These are phyloP conservation scores for Formica exsecta DNA, from an alignment of 1,140 invertebrate genomes.

Conservation along the genomic window DNA sequence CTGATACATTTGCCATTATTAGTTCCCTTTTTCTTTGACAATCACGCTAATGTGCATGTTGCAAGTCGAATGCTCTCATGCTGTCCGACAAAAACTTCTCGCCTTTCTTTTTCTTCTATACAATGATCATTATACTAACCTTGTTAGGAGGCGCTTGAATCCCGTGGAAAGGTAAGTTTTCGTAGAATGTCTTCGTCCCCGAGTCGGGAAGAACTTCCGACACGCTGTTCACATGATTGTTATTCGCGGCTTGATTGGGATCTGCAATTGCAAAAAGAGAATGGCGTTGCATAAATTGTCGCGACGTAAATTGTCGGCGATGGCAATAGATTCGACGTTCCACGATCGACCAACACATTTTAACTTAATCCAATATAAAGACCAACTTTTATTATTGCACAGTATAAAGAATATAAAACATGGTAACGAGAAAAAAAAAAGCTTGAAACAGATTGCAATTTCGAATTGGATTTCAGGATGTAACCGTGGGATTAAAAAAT, in stretches of 20 bases:
- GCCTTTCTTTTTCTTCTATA: background rate
- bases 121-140: slow-evolving; percentile 87
- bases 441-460: background rate
- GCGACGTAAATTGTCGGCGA: slow-evolving; percentile 15
- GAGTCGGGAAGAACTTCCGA: slow-evolving; percentile 85
- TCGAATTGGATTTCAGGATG: slow-evolving; percentile 30
- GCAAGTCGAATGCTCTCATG: slow-evolving; percentile 52
- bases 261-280: slow-evolving; percentile 81
- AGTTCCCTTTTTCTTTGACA: background rate
- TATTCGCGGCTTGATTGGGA: slow-evolving; percentile 84
- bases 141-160: slow-evolving; percentile 96
- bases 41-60: slow-evolving; percentile 29
- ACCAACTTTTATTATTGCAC: slow-evolving; percentile 12
- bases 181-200: slow-evolving; percentile 92
- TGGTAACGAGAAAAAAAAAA: slow-evolving; percentile 24
- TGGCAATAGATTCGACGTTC: background rate
- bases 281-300: slow-evolving; percentile 61
- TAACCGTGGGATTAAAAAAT: background rate
- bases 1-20: slow-evolving; percentile 32
- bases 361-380: slow-evolving; percentile 47
- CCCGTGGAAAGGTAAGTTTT: slow-evolving; percentile 97
- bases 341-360: slow-evolving; percentile 23
- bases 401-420: slow-evolving; percentile 23
- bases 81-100: slow-evolving; percentile 17
- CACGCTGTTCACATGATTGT: slow-evolving; percentile 84